phyloP scores from a whole-genome alignment of 2,797 vertebrate species.

The Anolis apletophallus region DNA sequence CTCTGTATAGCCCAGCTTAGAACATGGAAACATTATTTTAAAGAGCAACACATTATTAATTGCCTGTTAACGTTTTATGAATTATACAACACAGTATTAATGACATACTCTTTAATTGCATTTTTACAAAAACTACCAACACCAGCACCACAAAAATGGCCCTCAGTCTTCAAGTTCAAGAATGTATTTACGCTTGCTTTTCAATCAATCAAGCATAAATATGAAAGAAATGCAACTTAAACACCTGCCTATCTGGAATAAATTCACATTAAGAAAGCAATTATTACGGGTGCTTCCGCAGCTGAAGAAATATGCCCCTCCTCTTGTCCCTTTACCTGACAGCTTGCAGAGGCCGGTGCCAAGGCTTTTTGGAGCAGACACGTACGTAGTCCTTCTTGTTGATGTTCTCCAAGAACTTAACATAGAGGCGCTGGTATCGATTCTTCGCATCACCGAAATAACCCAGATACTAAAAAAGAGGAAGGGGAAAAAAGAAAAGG shows the following conservation, averaged over 20 bases:
- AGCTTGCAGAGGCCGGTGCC: constrained; percentile 86
- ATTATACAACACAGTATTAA: too few species aligned
- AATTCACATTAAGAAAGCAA: neutral
- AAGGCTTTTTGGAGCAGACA: constrained; percentile 90
- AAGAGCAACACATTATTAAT: too few species aligned
- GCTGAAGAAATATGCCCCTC: neutral
- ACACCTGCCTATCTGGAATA: neutral
- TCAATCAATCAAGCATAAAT: neutral
- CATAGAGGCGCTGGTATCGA: constrained; percentile 92
- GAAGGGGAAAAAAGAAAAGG: neutral
- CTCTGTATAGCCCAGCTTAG: neutral
- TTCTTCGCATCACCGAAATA: constrained; percentile 94
- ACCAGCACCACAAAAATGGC: too few species aligned
- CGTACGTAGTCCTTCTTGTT: constrained; percentile 95
- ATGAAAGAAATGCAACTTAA: neutral
- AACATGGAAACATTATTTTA: too few species aligned
- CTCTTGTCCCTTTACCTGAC: constrained; percentile 81
- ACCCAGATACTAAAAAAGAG: constrained; percentile 85
- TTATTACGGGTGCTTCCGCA: neutral
- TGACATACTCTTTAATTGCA: too few species aligned
- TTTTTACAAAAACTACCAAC: too few species aligned
- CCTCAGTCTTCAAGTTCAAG: neutral
- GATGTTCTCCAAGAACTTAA: constrained; percentile 94
- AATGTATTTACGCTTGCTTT: too few species aligned
- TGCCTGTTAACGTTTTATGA: too few species aligned